Evolutionary conservation across 2,797 vertebrate genomes (phyloP).

Genomic region (Moxostoma hubbsi): DNA sequence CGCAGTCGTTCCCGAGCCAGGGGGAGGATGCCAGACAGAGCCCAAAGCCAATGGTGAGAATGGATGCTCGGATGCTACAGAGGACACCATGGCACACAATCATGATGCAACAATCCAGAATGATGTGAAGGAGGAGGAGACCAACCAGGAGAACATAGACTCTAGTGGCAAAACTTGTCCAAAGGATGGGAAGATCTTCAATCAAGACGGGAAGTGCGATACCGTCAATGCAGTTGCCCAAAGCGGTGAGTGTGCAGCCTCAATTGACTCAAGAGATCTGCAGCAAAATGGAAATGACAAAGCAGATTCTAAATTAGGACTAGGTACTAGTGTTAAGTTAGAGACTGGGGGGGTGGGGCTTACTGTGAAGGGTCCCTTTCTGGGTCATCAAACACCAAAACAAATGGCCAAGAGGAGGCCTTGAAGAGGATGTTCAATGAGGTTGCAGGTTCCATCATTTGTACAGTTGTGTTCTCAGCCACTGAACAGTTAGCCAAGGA

Average conservation of each 20-base stretch:
- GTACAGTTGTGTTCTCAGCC: slow-evolving; percentile 74
- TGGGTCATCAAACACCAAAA: slow-evolving; percentile 52
- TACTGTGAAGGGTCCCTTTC: slow-evolving; percentile 60
- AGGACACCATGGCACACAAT: slow-evolving; percentile 74
- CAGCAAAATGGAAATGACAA: slow-evolving; percentile 48
- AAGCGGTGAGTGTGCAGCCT: slow-evolving; percentile 79
- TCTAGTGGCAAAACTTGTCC: slow-evolving; percentile 56
- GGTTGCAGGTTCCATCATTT: slow-evolving; percentile 76
- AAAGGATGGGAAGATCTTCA: slow-evolving; percentile 77
- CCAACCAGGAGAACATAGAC: slow-evolving; percentile 68
- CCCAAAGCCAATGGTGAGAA: slow-evolving; percentile 77
- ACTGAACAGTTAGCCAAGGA: slow-evolving; percentile 77
- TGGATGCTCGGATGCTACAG: slow-evolving; percentile 73
- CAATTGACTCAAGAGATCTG: slow-evolving; percentile 60
- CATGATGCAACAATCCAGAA: slow-evolving; percentile 72
- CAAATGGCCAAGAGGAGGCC: slow-evolving; percentile 61
- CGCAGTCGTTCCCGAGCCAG: slow-evolving; percentile 44
- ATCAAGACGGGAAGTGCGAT: slow-evolving; percentile 64
- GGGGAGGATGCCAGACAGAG: slow-evolving; percentile 42
- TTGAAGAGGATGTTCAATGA: slow-evolving; percentile 75
- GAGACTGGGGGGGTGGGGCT: slow-evolving; percentile 57
- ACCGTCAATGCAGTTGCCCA: slow-evolving; percentile 69
- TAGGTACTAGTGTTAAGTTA: slow-evolving; percentile 64
- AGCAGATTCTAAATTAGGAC: slow-evolving; percentile 49
- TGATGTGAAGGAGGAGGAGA: slow-evolving; percentile 60